Base-by-base conservation (phyloP, 2,888 invertebrate genomes). In the Calephelis perditalis region DNA sequence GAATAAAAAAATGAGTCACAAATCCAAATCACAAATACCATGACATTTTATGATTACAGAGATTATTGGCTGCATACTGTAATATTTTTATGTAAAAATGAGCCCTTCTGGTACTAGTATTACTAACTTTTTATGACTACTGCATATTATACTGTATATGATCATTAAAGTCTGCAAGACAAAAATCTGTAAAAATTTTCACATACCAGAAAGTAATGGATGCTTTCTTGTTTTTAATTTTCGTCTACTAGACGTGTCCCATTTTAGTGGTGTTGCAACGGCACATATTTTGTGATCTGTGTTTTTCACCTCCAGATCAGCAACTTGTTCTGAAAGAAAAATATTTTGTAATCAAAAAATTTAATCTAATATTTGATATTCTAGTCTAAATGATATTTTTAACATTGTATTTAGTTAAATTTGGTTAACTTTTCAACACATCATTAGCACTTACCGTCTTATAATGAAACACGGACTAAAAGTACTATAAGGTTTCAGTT, bases 211-310 rank as follows among this genome's bases (percentile, higher is more conserved):
- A 45, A 45, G 45, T 45, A 45, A 45, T 45, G 45, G 11, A n/a
- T 45, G 45, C 9, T 45, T 45, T 45, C 45, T 45, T 45, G 10
- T 5, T 45, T 45, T 45, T 45, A 45, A 45, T 45, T 45, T 45
- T 45, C 45, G 45, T 45, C 45, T 45, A 45, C 45, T 45, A 45
- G 45, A 45, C 11, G 11, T n/a, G n/a, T 45, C 45, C 45, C 45
- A 45, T 45, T 45, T 45, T 11, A 45, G 1, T 11, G 45, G 45
- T 45, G 45, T 45, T 11, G 11, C n/a, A 45, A 45, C 45, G 4
- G 11, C 11, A 45, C 45, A 45, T 11, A 45, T 45, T 45, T 45
- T 10, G 45, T 45, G 45, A 45, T 45, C n/a, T 45, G 45, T 11
- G 45, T 45, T 45, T 45, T 45, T 45, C 11, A 45, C 11, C n/a